These are phyloP conservation scores for Balaeniceps rex DNA, from an alignment of 2,113 vertebrate genomes.

Conservation along the genomic window DNA sequence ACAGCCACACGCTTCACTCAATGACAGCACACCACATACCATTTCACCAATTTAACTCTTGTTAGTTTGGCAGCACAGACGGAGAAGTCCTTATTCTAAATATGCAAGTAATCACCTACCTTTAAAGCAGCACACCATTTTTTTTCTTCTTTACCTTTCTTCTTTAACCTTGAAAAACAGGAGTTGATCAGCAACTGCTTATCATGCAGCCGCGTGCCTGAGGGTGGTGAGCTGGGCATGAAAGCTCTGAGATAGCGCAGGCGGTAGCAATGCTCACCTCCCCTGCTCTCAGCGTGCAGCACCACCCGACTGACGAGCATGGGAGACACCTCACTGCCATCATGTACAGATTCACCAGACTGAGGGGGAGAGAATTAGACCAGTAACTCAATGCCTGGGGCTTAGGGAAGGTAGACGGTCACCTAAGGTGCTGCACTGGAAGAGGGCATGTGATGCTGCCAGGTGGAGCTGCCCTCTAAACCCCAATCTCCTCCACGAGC, in stretches of 20 bases:
- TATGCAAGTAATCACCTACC: not conserved
- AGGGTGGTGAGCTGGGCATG: not conserved
- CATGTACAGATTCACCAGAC: not conserved
- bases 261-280: not conserved
- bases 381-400: not conserved
- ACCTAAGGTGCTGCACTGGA: not conserved
- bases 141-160: not conserved
- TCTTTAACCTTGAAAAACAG: not conserved
- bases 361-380: not conserved
- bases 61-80: not conserved
- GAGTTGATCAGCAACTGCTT: not conserved
- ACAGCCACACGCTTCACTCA: not conserved
- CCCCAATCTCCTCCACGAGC: accelerated
- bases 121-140: not conserved
- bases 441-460: not conserved
- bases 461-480: not conserved
- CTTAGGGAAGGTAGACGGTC: not conserved
- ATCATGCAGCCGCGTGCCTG: not conserved
- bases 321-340: not conserved
- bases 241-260: not conserved
- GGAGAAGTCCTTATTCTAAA: not conserved
- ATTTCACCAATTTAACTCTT: not conserved
- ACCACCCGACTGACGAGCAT: accelerated
- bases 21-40: not conserved
- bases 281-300: not conserved